A percentile compares a stretch with the other conserved stretches of the same genome.
These are phyloP conservation scores for Cyclophora albipunctata DNA, from an alignment of 2,888 invertebrate species.

Conservation along the genomic window DNA sequence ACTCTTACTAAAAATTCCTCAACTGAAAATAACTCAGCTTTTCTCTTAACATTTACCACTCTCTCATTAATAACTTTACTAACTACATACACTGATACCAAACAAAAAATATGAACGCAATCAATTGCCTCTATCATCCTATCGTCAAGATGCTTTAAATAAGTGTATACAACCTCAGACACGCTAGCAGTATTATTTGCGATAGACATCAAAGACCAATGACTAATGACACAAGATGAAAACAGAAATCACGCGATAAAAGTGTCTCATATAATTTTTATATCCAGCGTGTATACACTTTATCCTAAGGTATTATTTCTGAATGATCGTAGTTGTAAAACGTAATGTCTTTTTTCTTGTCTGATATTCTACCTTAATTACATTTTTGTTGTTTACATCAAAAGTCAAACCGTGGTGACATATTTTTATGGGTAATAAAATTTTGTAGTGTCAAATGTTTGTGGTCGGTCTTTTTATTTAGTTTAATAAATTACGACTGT, in stretches of 20 bases:
- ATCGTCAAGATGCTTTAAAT: conserved; percentile 35
- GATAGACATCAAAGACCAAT: conserved; percentile 65
- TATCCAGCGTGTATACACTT: conserved; percentile 24
- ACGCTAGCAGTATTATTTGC: conserved; percentile 58
- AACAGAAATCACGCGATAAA: conserved; percentile 64
- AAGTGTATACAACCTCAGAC: conserved; percentile 37
- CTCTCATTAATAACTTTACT: too few relatives aligned
- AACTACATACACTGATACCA: too few relatives aligned
- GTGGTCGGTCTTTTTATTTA: background rate
- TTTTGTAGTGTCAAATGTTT: background rate
- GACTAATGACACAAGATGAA: conserved; percentile 66
- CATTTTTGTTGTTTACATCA: conserved; percentile 4
- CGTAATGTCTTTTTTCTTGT: conserved; percentile 4
- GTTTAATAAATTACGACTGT: background rate
- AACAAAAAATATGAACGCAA: conserved; percentile 6
- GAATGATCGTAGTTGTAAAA: conserved; percentile 6
- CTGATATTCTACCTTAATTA: conserved; percentile 1
- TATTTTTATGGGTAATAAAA: background rate
- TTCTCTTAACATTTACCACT: too few relatives aligned
- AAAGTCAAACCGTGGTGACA: conserved; percentile 1
- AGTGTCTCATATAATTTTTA: conserved; percentile 58
- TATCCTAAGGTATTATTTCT: conserved; percentile 7
- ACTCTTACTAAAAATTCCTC: too few relatives aligned
- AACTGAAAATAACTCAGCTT: too few relatives aligned
- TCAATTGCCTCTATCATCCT: conserved; percentile 16